These are phyloP conservation scores for Noctua pronuba DNA, from an alignment of 2,888 invertebrate genomes.

Conservation along the genomic window DNA sequence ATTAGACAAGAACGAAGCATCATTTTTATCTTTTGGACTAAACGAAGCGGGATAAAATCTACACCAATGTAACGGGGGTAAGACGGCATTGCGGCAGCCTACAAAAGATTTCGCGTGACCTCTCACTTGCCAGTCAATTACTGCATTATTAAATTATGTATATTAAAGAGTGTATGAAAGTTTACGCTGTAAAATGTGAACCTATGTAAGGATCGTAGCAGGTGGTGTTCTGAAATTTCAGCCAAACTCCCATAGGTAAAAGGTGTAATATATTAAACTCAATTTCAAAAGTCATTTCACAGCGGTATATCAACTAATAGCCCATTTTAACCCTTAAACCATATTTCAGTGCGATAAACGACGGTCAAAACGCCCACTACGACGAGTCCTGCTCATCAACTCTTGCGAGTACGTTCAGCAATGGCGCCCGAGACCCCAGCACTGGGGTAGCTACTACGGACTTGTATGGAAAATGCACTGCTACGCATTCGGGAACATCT, in stretches of 20 bases:
- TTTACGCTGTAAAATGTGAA: not conserved
- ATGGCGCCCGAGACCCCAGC: slow-evolving; percentile 99
- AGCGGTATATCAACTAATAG: not conserved
- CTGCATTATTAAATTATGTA: not conserved
- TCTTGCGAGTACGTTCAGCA: slow-evolving; percentile 99
- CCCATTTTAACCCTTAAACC: not conserved
- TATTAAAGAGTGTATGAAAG: not conserved
- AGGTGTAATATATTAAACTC: not conserved
- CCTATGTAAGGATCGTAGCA: not conserved
- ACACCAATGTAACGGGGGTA: not conserved
- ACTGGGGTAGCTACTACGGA: slow-evolving; percentile 99
- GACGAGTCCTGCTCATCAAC: slow-evolving; percentile 99
- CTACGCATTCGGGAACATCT: slow-evolving; percentile 99
- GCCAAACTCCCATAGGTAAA: not conserved
- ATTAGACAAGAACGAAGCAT: not conserved
- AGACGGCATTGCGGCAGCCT: not conserved
- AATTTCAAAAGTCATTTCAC: not conserved
- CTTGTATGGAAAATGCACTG: slow-evolving; percentile 99
- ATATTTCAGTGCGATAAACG: slow-evolving; percentile 96
- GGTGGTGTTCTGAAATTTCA: not conserved
- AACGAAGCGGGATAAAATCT: too few species aligned
- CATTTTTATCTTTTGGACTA: not conserved
- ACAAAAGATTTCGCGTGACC: not conserved
- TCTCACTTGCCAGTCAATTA: not conserved
- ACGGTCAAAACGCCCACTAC: slow-evolving; percentile 99